Evolutionary conservation across 2,113 vertebrate species (phyloP).

Genomic region (Salminus brasiliensis): DNA sequence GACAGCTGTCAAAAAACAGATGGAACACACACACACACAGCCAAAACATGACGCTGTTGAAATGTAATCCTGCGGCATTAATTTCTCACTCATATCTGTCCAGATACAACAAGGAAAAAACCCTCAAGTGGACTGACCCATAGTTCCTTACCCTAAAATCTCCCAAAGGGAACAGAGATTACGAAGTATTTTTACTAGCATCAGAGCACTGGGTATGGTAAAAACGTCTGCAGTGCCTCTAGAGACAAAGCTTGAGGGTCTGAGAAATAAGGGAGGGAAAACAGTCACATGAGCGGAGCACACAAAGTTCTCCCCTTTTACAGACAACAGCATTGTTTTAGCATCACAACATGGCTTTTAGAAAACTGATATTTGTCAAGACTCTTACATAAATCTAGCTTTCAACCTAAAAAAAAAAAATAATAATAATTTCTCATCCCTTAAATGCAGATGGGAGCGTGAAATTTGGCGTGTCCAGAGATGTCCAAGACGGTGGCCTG

Average conservation of each 20-base stretch:
- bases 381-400: neutral
- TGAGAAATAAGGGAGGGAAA: constrained; percentile 39
- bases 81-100: neutral
- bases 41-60: neutral
- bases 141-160: constrained; percentile 27
- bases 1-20: neutral
- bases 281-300: neutral
- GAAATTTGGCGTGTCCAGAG: neutral
- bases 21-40: neutral
- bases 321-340: neutral
- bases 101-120: neutral
- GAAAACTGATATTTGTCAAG: neutral
- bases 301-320: neutral
- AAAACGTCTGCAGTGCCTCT: constrained; percentile 37
- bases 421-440: no score
- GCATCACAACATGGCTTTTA: neutral
- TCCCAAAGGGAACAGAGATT: constrained; percentile 35
- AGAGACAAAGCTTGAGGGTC: constrained; percentile 44
- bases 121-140: neutral
- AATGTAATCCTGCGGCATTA: neutral
- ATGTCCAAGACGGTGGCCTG: neutral
- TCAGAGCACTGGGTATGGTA: constrained; percentile 7
- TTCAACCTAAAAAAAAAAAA: neutral
- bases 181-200: constrained; percentile 47
- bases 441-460: neutral